These are phyloP conservation scores for Cydia strobilella DNA, from an alignment of 1,140 invertebrate species.

Conservation along the genomic window DNA sequence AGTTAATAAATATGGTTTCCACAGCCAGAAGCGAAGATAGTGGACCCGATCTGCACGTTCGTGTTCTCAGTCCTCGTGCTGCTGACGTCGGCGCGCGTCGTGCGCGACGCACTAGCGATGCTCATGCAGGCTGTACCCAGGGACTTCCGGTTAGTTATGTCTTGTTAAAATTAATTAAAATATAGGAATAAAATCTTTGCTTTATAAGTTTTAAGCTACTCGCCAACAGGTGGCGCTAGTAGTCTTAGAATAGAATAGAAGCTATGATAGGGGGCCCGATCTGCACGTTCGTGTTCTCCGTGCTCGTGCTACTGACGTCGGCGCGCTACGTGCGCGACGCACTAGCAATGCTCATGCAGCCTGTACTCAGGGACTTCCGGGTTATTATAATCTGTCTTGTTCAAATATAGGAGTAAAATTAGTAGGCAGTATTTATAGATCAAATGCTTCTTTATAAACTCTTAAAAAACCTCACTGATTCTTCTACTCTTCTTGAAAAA, in stretches of 20 bases:
- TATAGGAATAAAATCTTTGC: too few species aligned
- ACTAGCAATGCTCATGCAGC: constrained; percentile 89
- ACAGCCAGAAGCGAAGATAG: constrained; percentile 84
- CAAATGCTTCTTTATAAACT: too few species aligned
- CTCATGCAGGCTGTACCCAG: constrained; percentile 85
- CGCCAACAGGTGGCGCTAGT: too few species aligned
- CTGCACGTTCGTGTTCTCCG: constrained; percentile 93
- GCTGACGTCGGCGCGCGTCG: constrained; percentile 87
- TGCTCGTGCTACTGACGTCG: constrained; percentile 91
- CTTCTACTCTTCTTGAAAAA: too few species aligned
- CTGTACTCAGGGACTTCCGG: constrained; percentile 54
- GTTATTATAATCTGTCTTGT: neutral
- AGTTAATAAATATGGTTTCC: constrained; percentile 35
- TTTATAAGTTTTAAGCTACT: too few species aligned
- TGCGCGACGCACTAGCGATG: constrained; percentile 87
- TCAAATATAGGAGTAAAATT: too few species aligned
- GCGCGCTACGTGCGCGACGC: constrained; percentile 88
- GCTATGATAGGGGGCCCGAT: constrained; percentile 92
- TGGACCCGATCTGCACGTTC: constrained; percentile 94
- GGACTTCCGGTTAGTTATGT: constrained; percentile 63
- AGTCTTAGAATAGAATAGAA: neutral
- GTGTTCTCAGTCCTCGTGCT: constrained; percentile 93
- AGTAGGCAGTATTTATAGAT: too few species aligned
- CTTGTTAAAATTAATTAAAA: too few species aligned
- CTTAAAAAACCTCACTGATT: too few species aligned